These are phyloP conservation scores for Macroglossus sobrinus DNA, from an alignment of 2,113 vertebrate genomes.

Conservation along the genomic window DNA sequence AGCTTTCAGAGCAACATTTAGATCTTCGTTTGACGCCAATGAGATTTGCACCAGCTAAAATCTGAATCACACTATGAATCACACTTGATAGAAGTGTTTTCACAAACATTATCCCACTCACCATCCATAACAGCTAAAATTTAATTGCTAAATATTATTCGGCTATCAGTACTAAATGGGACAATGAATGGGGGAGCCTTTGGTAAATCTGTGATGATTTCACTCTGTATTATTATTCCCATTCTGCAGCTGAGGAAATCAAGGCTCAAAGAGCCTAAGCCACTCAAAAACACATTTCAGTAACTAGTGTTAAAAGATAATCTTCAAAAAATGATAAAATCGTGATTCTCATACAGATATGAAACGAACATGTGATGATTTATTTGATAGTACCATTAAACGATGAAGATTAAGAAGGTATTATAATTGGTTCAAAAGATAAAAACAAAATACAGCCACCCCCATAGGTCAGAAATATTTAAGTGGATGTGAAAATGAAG, in stretches of 20 bases:
- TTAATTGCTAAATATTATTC: neutral
- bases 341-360: neutral
- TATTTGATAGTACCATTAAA: neutral
- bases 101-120: neutral
- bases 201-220: neutral
- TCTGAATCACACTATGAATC: neutral
- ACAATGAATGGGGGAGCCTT: neutral
- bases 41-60: neutral
- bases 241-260: neutral
- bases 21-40: neutral
- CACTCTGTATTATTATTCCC: neutral
- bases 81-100: neutral
- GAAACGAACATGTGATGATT: neutral
- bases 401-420: neutral
- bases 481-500: neutral
- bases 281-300: neutral
- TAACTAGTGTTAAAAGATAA: neutral
- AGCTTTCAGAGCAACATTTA: neutral
- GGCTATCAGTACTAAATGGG: neutral
- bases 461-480: neutral
- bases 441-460: neutral
- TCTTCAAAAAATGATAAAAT: neutral
- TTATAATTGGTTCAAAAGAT: neutral
- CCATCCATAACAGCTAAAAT: neutral
- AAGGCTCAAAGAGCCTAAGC: neutral